Evolutionary conservation across 2,797 vertebrate species (phyloP), one percentile per base, ranked within the genome.

Genomic region (Crenuchus spilurus): DNA sequence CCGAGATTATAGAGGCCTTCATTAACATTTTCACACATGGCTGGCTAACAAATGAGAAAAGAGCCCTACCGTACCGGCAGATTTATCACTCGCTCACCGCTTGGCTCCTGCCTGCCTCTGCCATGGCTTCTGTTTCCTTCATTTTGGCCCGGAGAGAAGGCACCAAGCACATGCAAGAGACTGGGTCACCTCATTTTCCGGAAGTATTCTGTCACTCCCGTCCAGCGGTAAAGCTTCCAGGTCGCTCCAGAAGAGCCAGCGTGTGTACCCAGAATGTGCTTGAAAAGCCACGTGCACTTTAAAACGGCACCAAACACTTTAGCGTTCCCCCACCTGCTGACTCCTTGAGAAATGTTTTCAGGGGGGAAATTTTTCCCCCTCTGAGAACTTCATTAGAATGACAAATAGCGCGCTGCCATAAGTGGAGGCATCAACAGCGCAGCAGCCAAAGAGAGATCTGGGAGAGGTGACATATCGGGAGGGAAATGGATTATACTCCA

Each of bases 21-120:
- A 94, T 98, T 97, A 96, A 95, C 96, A 94, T 97, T 97, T 98
- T 95, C 96, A 98, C 94, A 95, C 95, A 94, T 89, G 91, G 91
- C 95, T 95, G 96, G 89, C 93, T 95, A 94, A 94, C 95, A 95
- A 95, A 96, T 94, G 95, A 95, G 95, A 93, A 94, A 94, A 94
- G 93, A 94, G 93, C 93, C 92, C 92, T 90, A 89, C 92, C 88
- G 88, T 88, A 87, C 87, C 78, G 55, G 86, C 90, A 92, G 93
- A 94, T 96, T 95, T 94, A 94, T 92, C 88, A 87, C 77, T 76
- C 52, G 62, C 74, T 42, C 58, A 52, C 80, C 57, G 72, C 48
- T 65, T 74, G 74, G 48, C 65, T 58, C 44, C 72, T 28, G 46
- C 41, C 35, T 72, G 74, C 66, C 58, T 35, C 4, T 67, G 42